A percentile compares a stretch with the other conserved stretches of the same genome.
Evolutionary conservation across 64 coral and sea anemone genomes (phyloP).

Genomic region (Orbicella faveolata): DNA sequence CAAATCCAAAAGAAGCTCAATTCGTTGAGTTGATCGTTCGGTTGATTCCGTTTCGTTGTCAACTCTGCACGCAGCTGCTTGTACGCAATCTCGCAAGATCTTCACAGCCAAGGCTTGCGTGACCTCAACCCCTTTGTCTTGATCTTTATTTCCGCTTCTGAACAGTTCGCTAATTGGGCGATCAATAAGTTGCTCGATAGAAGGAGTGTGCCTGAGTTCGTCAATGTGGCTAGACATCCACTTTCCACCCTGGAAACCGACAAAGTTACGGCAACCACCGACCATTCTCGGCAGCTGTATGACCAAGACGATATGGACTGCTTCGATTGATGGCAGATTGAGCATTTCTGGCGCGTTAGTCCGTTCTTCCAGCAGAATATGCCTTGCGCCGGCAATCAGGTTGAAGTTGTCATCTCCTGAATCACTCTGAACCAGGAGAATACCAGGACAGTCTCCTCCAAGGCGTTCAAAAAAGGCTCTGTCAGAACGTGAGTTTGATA

Average conservation of each 20-base stretch:
- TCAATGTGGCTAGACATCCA: slow-evolving; percentile 75
- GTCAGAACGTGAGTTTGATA: neutral
- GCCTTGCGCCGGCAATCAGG: slow-evolving; percentile 68
- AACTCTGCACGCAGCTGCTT: slow-evolving; percentile 72
- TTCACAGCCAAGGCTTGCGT: slow-evolving; percentile 7
- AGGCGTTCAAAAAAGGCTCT: slow-evolving; percentile 56
- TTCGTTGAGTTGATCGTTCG: slow-evolving; percentile 57
- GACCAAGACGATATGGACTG: slow-evolving; percentile 62
- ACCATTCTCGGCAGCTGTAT: slow-evolving; percentile 66
- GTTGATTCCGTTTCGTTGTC: slow-evolving; percentile 45
- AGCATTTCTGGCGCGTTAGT: slow-evolving; percentile 62
- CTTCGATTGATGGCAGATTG: neutral
- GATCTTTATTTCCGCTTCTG: slow-evolving; percentile 15
- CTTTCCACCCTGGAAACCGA: slow-evolving; percentile 81
- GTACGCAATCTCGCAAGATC: slow-evolving; percentile 54
- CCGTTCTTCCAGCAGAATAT: slow-evolving; percentile 73
- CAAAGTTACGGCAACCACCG: slow-evolving; percentile 76
- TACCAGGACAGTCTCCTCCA: slow-evolving; percentile 48
- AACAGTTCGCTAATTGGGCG: slow-evolving; percentile 71
- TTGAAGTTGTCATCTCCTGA: slow-evolving; percentile 85
- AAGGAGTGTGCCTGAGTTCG: slow-evolving; percentile 75
- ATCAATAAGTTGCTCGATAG: slow-evolving; percentile 67
- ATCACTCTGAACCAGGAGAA: slow-evolving; percentile 81
- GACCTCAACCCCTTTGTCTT: neutral
- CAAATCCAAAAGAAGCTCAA: slow-evolving; percentile 57